These are phyloP conservation scores for Siderastrea siderea DNA, from an alignment of 92 coral and sea anemone species.

Conservation along the genomic window DNA sequence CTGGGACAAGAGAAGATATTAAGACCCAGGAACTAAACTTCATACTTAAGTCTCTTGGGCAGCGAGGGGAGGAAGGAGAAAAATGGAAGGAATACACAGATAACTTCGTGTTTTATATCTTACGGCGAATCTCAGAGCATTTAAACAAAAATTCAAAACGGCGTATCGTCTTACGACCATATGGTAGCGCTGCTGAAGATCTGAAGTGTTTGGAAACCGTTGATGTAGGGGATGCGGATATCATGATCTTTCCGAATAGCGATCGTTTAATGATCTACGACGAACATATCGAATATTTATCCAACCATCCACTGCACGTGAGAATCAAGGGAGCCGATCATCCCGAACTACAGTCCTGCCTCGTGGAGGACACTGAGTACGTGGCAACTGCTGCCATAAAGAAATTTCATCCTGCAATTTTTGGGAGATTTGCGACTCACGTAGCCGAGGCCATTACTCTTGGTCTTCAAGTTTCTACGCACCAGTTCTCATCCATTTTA, in stretches of 20 bases:
- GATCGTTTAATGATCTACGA: conserved; percentile 52
- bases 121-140: too few relatives aligned
- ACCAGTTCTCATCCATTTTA: too few relatives aligned
- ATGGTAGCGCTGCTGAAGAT: too few relatives aligned
- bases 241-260: conserved; percentile 62
- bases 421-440: conserved; percentile 20
- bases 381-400: conserved; percentile 70
- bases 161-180: too few relatives aligned
- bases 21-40: too few relatives aligned
- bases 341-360: conserved; percentile 55
- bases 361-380: conserved; percentile 54
- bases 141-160: too few relatives aligned
- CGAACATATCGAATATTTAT: conserved; percentile 49
- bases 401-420: conserved; percentile 70
- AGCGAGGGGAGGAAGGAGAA: too few relatives aligned
- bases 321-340: conserved; percentile 67
- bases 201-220: conserved; percentile 48
- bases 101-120: too few relatives aligned
- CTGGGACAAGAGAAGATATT: too few relatives aligned
- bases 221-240: conserved; percentile 77
- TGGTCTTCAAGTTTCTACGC: too few relatives aligned
- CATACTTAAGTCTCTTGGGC: too few relatives aligned
- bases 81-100: too few relatives aligned
- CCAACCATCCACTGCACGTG: conserved; percentile 50
- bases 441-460: background rate